Conservation (phyloP, 2,797 vertebrate species). For the Thunnus albacares region DNA sequence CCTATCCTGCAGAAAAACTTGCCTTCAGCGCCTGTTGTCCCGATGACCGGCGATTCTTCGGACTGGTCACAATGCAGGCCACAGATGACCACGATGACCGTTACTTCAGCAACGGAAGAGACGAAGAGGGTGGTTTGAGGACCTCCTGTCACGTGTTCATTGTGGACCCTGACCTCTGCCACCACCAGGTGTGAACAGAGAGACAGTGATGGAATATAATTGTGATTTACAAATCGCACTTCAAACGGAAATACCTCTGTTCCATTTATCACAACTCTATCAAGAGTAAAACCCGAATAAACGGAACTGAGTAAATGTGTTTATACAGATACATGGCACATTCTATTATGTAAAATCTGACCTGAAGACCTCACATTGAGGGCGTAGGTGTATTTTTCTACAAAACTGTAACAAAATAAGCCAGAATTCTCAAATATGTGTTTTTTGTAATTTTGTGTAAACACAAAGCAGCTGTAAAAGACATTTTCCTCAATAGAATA, state of each 20-base stretch:
- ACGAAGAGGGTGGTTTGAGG: constrained; percentile 90
- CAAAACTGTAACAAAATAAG: neutral
- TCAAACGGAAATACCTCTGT: neutral
- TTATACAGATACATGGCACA: neutral
- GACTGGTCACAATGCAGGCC: constrained; percentile 97
- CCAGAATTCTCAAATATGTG: neutral
- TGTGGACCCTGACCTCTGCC: constrained; percentile 96
- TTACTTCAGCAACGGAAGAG: constrained; percentile 78
- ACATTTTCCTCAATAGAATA: neutral
- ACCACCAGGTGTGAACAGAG: constrained; percentile 86
- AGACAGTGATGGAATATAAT: neutral
- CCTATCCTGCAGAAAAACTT: constrained; percentile 96
- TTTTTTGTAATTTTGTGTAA: neutral
- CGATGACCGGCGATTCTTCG: constrained; percentile 95
- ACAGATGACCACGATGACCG: constrained; percentile 84
- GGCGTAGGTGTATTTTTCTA: neutral
- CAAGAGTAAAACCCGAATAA: neutral
- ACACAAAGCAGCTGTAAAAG: neutral
- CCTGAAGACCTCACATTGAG: neutral
- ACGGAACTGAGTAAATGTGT: neutral
- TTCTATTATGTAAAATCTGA: neutral
- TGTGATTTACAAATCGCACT: neutral
- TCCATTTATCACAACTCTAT: neutral
- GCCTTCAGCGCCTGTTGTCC: constrained; percentile 98
- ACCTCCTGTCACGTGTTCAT: constrained; percentile 99